A percentile compares a stretch with the other conserved stretches of the same genome.
phyloP scores from a whole-genome alignment of 2,888 invertebrate genomes.

The Elegia similella region DNA sequence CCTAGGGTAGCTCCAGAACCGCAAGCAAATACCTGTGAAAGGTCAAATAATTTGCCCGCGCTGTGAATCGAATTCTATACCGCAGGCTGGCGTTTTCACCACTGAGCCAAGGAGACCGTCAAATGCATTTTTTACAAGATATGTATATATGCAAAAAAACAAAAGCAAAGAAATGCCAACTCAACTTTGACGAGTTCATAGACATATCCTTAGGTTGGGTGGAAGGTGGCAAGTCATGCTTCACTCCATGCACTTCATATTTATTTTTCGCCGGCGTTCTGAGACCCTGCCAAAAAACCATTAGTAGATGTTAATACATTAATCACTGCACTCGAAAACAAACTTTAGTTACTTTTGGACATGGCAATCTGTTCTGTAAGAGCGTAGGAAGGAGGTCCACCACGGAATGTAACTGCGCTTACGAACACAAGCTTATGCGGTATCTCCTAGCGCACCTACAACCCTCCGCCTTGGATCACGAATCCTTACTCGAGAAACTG shows the following conservation, averaged over 20 bases:
- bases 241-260: constrained; percentile 41
- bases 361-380: no score
- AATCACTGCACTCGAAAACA: constrained; percentile 16
- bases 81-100: neutral
- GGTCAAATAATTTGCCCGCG: no score
- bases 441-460: no score
- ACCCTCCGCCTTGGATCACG: no score
- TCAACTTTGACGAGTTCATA: neutral
- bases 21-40: no score
- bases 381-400: no score
- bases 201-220: constrained; percentile 1
- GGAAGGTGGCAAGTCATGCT: constrained; percentile 29
- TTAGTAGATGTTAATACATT: constrained; percentile 40
- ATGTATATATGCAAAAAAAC: neutral
- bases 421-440: no score
- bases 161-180: neutral
- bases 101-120: no score
- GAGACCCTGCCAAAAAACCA: constrained; percentile 45
- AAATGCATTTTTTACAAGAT: neutral
- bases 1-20: no score
- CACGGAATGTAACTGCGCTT: no score
- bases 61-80: no score
- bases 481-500: no score
- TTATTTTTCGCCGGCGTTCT: constrained; percentile 28
- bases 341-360: neutral